Conservation (phyloP, 2,797 vertebrate species). For the Scarus forsteni region DNA sequence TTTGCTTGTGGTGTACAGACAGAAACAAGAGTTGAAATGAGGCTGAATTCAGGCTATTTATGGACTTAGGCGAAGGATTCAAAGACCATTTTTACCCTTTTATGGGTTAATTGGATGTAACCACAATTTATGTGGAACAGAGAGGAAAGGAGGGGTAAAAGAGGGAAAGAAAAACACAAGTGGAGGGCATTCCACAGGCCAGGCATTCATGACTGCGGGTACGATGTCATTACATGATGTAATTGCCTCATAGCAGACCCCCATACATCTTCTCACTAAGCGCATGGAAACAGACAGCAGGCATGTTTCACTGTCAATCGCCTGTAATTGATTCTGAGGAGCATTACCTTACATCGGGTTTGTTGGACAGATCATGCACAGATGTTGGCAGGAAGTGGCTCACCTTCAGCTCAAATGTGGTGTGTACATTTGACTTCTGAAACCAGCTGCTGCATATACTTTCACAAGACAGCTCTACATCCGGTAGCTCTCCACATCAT, state of each 20-base stretch:
- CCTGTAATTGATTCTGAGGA: constrained; percentile 39
- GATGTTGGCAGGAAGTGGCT: constrained; percentile 51
- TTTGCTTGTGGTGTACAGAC: constrained; percentile 45
- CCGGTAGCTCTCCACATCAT: constrained; percentile 35
- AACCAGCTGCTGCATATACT: constrained; percentile 12
- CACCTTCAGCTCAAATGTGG: constrained; percentile 17
- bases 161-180: constrained; percentile 56
- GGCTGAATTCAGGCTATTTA: constrained; percentile 69
- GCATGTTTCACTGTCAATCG: constrained; percentile 45
- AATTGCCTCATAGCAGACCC: constrained; percentile 41
- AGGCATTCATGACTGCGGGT: constrained; percentile 72
- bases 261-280: constrained; percentile 43
- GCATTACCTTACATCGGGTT: constrained; percentile 19
- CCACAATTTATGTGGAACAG: constrained; percentile 59
- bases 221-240: constrained; percentile 73
- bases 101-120: constrained; percentile 76
- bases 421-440: neutral
- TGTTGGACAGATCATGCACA: constrained; percentile 6
- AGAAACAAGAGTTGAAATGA: constrained; percentile 52
- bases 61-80: constrained; percentile 46
- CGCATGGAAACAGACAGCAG: constrained; percentile 40
- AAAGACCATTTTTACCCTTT: constrained; percentile 69
- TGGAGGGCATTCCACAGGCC: constrained; percentile 71
- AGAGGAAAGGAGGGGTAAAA: constrained; percentile 22
- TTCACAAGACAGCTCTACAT: constrained; percentile 20